Evolutionary conservation across 1,140 invertebrate species (phyloP), one percentile per base, ranked within the genome.

Genomic region (Papilio polyxenes): DNA sequence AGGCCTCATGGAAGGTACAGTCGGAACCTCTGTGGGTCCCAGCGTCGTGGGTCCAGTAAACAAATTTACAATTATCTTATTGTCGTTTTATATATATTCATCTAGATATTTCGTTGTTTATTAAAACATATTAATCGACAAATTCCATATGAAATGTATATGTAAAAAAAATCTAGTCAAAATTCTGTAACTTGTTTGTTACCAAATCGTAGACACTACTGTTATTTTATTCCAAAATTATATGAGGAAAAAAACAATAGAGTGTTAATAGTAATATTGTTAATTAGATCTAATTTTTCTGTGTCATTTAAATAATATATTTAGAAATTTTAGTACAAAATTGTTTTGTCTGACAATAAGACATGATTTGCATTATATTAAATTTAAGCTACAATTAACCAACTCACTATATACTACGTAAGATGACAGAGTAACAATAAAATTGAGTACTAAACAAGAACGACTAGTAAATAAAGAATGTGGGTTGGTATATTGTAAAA

Each of bases 11-110:
- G 92, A 96, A 97, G 88, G 96, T 99, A 20, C 98, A 99, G 94
- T 97, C 97, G 4, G 98, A 99, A 92, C 98, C 98, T 11, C 96
- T 98, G 17, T 99, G 99, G 99, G 98, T 99, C 17, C 99, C 99
- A 13, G 97, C 97, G 23, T 97, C 97, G 17, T 99, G 99, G 99
- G 97, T 99, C 83, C 97, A 98, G 95, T 98, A 96, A 95, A 72
- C 72, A 59, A 17, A 44, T 77, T 69, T 53, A 80, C 44, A 40
- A 48, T 17, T 75, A 59, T 49, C 23, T 76, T 69, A 23, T 48
- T 37, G 40, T 51, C 11, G 15, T 40, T 65, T 69, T 23, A 44
- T 23, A n/a, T 65, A 48, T 51, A 81, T 72, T 40, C 31, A 37
- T 72, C 56, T 80, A 79, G 76, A 75, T 77, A 75, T 59, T n/a